Evolutionary conservation across 2,797 vertebrate species (phyloP), one percentile per base, ranked within the genome.

Genomic region (Phataginus tricuspis): DNA sequence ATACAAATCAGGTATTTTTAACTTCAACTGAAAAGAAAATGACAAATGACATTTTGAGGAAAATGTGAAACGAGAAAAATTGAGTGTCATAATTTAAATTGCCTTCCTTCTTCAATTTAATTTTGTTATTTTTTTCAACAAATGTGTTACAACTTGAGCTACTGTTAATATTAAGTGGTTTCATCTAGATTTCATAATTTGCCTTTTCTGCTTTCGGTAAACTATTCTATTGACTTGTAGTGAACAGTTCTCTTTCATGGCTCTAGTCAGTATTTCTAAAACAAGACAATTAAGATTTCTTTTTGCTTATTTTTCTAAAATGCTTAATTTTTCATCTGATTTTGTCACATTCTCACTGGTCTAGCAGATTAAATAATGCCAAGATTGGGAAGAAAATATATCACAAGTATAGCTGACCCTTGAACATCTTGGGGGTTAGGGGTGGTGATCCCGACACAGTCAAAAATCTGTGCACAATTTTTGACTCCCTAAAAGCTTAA

Each of bases 171-270:
- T 45, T 64, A 74, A 37, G 23, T 51, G 45, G 29, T 27, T 88
- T 92, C 75, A 86, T 59, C 18, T 74, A 86, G 21, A 91, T 93
- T 94, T 72, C 37, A 59, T 72, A 49, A 27, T 83, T 71, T 68
- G 10, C 13, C 39, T 61, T 86, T 89, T 77, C 63, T 74, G 7
- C 12, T 63, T 95, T 57, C 16, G 37, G 21, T 12, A 29, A 71
- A 80, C 6, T 79, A 39, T 45, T 45, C 45, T 45, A 11, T 45
- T 45, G 11, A 45, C 45, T 45, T 45, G 45, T 12, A 45, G 10
- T 45, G 45, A 12, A 45, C 45, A 45, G 5, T 37, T 93, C 45
- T 68, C 49, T 66, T 75, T 49, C 23, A 72, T 10, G 2, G 18
- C 5, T 42, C 25, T 25, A 63, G 11, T 53, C 37, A 29, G 9